A percentile compares a stretch with the other conserved stretches of the same genome.
phyloP scores from a whole-genome alignment of 2,797 vertebrate species.

The Pampus argenteus region DNA sequence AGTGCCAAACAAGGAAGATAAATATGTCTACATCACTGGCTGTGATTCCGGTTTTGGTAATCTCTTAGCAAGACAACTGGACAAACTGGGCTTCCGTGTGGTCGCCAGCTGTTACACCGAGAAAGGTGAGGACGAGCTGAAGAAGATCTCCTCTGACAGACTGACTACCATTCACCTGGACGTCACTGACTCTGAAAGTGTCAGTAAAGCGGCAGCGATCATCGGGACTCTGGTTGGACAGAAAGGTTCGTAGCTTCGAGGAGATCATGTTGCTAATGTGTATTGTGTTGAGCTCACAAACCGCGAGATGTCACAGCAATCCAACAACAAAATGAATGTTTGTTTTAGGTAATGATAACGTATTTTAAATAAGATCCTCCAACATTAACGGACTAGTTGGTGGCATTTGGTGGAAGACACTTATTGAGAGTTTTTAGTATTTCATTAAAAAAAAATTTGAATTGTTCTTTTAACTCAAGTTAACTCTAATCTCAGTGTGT shows the following conservation, averaged over 20 bases:
- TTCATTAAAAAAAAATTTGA: not conserved
- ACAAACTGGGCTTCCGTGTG: conserved; percentile 78
- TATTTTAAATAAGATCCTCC: not conserved
- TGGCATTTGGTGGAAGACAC: not conserved
- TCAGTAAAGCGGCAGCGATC: conserved; percentile 60
- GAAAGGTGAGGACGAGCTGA: conserved; percentile 83
- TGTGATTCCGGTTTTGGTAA: conserved; percentile 84
- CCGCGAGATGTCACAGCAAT: not conserved
- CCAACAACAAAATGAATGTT: not conserved
- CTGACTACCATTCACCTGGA: conserved; percentile 76
- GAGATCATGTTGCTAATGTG: too few species aligned
- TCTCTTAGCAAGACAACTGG: conserved; percentile 79
- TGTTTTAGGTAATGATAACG: not conserved
- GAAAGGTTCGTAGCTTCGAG: too few species aligned
- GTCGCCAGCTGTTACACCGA: conserved; percentile 82
- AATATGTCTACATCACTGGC: conserved; percentile 85
- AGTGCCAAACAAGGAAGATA: conserved; percentile 74
- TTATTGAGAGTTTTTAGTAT: too few species aligned
- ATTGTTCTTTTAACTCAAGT: not conserved
- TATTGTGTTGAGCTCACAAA: not conserved
- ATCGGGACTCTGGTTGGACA: conserved; percentile 75
- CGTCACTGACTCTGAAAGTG: conserved; percentile 74
- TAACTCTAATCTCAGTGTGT: not conserved
- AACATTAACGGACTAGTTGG: not conserved
- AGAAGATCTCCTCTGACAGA: conserved; percentile 72